Conservation (phyloP, 2,797 vertebrate species). For the Myotis myotis region DNA sequence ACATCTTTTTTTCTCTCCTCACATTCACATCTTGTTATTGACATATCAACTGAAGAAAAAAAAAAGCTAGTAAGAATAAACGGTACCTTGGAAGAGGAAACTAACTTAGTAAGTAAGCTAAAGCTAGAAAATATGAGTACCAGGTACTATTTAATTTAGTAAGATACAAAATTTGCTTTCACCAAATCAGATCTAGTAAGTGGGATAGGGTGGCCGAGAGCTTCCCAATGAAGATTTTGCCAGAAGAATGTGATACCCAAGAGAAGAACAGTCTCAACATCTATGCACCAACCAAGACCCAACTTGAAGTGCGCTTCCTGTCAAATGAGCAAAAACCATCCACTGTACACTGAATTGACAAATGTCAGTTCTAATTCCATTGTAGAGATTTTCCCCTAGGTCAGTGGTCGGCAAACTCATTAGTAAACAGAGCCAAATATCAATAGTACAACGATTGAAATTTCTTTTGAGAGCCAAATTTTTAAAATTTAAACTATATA, state of each 20-base stretch:
- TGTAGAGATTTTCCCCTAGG: conserved; percentile 49
- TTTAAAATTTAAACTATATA: too few species aligned
- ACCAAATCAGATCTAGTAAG: conserved; percentile 33
- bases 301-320: conserved; percentile 37
- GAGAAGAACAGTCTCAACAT: conserved; percentile 31
- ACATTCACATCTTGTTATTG: background rate
- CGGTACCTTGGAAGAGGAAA: background rate
- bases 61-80: conserved; percentile 24
- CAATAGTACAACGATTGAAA: too few species aligned
- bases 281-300: conserved; percentile 29
- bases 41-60: background rate
- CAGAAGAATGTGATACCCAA: background rate
- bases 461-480: too few species aligned
- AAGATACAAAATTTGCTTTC: conserved; percentile 45
- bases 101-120: conserved; percentile 14
- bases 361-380: conserved; percentile 69
- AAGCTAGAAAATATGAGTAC: background rate
- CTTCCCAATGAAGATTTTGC: background rate
- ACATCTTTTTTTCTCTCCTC: too few species aligned
- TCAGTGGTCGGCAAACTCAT: background rate
- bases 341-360: conserved; percentile 57
- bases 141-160: background rate
- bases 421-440: too few species aligned
- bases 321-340: conserved; percentile 63
- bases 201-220: background rate